These are phyloP conservation scores for Hippocampus comes DNA, from an alignment of 2,113 vertebrate genomes.

Conservation along the genomic window DNA sequence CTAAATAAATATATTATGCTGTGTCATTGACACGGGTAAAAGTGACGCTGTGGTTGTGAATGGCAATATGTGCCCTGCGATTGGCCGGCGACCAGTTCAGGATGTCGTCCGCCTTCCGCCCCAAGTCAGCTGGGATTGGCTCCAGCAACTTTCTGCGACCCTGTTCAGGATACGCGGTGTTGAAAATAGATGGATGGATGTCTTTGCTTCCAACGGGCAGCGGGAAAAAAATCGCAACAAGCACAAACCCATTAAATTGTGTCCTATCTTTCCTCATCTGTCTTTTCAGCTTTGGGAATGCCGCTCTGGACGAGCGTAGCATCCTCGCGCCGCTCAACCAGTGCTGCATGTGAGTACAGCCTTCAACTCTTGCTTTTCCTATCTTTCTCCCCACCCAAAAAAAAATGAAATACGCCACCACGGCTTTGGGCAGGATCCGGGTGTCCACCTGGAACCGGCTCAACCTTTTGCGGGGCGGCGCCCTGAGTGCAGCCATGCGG, in stretches of 20 bases:
- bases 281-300: slow-evolving; percentile 87
- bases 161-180: too few species aligned
- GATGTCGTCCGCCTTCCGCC: too few species aligned
- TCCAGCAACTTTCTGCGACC: too few species aligned
- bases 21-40: too few species aligned
- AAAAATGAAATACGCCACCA: background rate
- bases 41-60: too few species aligned
- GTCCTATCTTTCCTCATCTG: background rate
- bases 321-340: slow-evolving; percentile 97
- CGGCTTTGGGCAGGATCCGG: slow-evolving; percentile 78
- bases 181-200: too few species aligned
- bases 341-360: slow-evolving; percentile 94
- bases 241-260: background rate
- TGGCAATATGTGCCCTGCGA: too few species aligned
- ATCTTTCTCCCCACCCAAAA: background rate
- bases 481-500: slow-evolving; percentile 84
- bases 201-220: too few species aligned
- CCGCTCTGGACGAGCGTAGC: slow-evolving; percentile 92
- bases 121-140: too few species aligned
- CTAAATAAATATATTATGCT: too few species aligned
- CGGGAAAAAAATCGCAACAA: background rate
- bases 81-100: too few species aligned
- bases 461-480: slow-evolving; percentile 84
- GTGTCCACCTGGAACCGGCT: slow-evolving; percentile 97
- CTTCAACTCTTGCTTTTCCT: background rate